These are phyloP conservation scores for Vespertilio murinus DNA, from an alignment of 2,797 vertebrate genomes.

Conservation along the genomic window DNA sequence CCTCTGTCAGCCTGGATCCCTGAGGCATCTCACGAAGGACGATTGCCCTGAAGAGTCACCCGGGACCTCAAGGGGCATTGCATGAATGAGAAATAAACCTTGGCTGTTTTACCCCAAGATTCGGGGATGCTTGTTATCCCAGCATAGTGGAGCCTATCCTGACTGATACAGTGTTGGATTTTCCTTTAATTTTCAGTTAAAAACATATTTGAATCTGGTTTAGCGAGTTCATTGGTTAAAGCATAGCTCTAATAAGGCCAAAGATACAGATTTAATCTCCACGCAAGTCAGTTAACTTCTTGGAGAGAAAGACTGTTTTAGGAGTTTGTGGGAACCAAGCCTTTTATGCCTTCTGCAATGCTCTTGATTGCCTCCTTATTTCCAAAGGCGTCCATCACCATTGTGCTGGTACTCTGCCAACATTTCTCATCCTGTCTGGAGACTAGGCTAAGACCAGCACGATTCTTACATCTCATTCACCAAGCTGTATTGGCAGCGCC, in stretches of 20 bases:
- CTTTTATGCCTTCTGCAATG: not conserved
- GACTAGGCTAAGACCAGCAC: not conserved
- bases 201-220: not conserved
- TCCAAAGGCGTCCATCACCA: not conserved
- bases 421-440: not conserved
- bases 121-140: not conserved
- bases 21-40: not conserved
- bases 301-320: not conserved
- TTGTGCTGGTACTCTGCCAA: not conserved
- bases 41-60: not conserved
- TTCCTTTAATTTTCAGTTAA: not conserved
- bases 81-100: not conserved
- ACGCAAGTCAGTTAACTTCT: not conserved
- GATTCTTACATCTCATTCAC: not conserved
- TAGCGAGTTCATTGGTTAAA: not conserved
- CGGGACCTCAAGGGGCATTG: not conserved
- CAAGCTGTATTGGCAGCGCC: not conserved
- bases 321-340: not conserved
- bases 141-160: not conserved
- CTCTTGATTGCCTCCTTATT: not conserved
- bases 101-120: not conserved
- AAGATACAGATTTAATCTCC: not conserved
- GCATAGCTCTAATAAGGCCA: not conserved
- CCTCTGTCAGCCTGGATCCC: not conserved
- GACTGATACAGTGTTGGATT: not conserved